Evolutionary conservation across 2,113 vertebrate species (phyloP).

Genomic region (Grallaria varia): DNA sequence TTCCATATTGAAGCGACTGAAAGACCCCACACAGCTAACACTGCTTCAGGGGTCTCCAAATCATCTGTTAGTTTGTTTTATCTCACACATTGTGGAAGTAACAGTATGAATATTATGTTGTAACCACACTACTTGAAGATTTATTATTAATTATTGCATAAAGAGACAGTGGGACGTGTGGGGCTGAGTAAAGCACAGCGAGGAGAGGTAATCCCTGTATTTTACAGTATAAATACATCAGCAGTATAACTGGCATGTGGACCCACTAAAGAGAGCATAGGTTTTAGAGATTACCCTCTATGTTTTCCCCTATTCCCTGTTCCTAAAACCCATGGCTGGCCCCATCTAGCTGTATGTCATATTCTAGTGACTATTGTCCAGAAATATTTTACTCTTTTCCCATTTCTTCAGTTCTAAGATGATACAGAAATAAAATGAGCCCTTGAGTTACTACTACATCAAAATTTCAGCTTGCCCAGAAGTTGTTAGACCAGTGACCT

Average conservation of each 20-base stretch:
- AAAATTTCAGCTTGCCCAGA: neutral
- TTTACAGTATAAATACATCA: neutral
- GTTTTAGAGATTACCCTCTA: neutral
- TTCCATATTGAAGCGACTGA: neutral
- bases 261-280: neutral
- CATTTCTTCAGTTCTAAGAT: neutral
- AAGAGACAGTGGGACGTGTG: neutral
- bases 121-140: conserved; percentile 4
- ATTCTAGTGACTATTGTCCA: neutral
- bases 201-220: neutral
- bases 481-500: neutral
- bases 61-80: neutral
- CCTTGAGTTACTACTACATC: neutral
- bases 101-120: neutral
- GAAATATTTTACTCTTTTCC: neutral
- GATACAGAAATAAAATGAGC: neutral
- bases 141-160: neutral
- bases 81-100: neutral
- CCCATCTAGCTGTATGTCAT: neutral
- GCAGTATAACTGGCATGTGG: neutral
- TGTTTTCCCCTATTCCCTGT: neutral
- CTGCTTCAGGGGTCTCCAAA: neutral
- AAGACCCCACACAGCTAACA: neutral
- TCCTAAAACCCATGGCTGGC: neutral
- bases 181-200: neutral